phyloP scores from a whole-genome alignment of 2,888 invertebrate species.

The Amaurobius ferox region DNA sequence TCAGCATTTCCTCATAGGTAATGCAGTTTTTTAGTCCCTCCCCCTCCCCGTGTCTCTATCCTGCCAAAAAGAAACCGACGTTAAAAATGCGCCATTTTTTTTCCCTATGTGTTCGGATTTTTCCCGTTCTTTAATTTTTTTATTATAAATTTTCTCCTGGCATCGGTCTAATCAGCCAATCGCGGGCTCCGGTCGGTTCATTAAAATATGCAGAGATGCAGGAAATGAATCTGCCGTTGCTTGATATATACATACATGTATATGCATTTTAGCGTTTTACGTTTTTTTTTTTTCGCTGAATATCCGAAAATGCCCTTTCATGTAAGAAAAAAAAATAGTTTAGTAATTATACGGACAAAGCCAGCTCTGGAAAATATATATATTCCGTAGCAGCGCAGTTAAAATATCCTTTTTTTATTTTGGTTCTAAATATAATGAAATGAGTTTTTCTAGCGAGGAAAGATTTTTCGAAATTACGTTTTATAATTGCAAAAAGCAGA shows the following conservation, averaged over 20 bases:
- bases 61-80: slow-evolving; percentile 48
- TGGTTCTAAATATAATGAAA: slow-evolving; percentile 56
- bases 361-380: slow-evolving; percentile 54
- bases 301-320: slow-evolving; percentile 41
- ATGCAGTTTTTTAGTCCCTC: slow-evolving; percentile 23
- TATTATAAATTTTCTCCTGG: slow-evolving; percentile 38
- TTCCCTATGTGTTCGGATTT: not conserved
- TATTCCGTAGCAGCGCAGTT: slow-evolving; percentile 51
- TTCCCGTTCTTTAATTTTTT: slow-evolving; percentile 14
- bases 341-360: slow-evolving; percentile 69
- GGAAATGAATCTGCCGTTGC: slow-evolving; percentile 64
- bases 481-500: slow-evolving; percentile 65
- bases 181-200: slow-evolving; percentile 59
- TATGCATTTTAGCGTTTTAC: slow-evolving; percentile 38
- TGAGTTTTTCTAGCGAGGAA: slow-evolving; percentile 34
- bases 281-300: slow-evolving; percentile 41
- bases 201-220: slow-evolving; percentile 65
- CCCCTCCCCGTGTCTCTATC: slow-evolving; percentile 23
- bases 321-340: slow-evolving; percentile 34
- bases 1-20: slow-evolving; percentile 47
- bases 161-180: slow-evolving; percentile 69
- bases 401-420: slow-evolving; percentile 38
- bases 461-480: slow-evolving; percentile 69
- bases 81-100: slow-evolving; percentile 51
- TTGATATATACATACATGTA: slow-evolving; percentile 57